These are phyloP conservation scores for Palythoa heliodiscus DNA, from an alignment of 92 coral and sea anemone genomes.

Conservation along the genomic window DNA sequence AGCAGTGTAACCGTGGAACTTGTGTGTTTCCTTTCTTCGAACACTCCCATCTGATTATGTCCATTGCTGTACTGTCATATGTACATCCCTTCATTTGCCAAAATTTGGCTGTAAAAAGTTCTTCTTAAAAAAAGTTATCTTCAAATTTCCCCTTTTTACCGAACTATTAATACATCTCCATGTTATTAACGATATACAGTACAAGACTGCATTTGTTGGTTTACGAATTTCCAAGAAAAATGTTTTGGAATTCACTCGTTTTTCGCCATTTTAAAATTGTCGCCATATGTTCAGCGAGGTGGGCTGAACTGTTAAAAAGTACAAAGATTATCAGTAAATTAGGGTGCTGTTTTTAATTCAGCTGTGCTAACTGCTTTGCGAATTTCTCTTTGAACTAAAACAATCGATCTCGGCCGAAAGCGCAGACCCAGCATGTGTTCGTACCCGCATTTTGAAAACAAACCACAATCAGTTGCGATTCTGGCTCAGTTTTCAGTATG, in stretches of 20 bases:
- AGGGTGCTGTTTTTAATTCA: neutral
- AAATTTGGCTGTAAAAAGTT: neutral
- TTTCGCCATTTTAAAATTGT: neutral
- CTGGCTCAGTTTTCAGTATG: neutral
- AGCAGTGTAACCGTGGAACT: neutral
- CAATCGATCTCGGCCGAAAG: neutral
- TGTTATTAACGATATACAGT: neutral
- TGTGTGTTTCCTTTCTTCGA: constrained; percentile 14
- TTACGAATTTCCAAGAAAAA: neutral
- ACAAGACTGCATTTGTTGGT: neutral
- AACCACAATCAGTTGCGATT: neutral
- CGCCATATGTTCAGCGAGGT: constrained; percentile 1
- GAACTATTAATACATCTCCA: neutral
- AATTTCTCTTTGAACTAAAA: neutral
- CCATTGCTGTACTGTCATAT: neutral
- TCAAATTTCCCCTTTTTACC: neutral
- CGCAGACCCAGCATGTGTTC: neutral
- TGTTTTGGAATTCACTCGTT: constrained; percentile 4
- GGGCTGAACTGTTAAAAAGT: neutral
- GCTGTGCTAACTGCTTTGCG: neutral
- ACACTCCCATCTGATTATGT: constrained; percentile 37
- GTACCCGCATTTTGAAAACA: neutral
- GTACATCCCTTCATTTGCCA: neutral
- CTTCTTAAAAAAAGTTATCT: neutral
- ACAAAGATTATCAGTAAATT: neutral